Conservation (phyloP, 2,797 vertebrate genomes). For the Chelidonichthys spinosus region DNA sequence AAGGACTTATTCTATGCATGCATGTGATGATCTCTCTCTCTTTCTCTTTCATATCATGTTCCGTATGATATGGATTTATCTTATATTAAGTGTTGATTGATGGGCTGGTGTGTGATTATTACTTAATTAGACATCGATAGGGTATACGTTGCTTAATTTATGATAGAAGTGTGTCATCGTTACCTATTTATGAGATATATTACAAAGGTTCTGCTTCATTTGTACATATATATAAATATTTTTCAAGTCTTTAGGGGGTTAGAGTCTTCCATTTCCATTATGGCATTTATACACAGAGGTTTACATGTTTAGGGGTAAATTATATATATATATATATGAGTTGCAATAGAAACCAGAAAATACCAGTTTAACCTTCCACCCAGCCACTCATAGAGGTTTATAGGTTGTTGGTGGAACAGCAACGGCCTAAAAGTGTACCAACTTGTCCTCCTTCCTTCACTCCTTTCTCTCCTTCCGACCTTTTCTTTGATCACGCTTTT, state of each 20-base stretch:
- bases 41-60: constrained; percentile 63
- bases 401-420: constrained; percentile 10
- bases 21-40: constrained; percentile 67
- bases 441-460: constrained; percentile 26
- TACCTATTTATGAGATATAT: constrained; percentile 41
- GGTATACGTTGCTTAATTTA: constrained; percentile 51
- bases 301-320: constrained; percentile 29
- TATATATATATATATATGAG: constrained; percentile 3
- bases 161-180: constrained; percentile 39
- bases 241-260: constrained; percentile 43
- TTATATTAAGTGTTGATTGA: constrained; percentile 60
- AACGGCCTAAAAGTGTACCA: constrained; percentile 17
- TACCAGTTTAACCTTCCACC: constrained; percentile 3
- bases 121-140: constrained; percentile 55
- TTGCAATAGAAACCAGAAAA: constrained; percentile 38
- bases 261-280: constrained; percentile 73
- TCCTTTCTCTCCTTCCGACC: constrained; percentile 32
- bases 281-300: constrained; percentile 23
- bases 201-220: constrained; percentile 48
- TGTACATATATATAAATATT: constrained; percentile 75
- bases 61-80: constrained; percentile 63
- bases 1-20: constrained; percentile 73
- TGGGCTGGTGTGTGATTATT: constrained; percentile 54
- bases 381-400: background rate
- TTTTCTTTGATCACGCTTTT: constrained; percentile 58